Evolutionary conservation across 2,113 vertebrate genomes (phyloP).

Genomic region (Pipa parva): DNA sequence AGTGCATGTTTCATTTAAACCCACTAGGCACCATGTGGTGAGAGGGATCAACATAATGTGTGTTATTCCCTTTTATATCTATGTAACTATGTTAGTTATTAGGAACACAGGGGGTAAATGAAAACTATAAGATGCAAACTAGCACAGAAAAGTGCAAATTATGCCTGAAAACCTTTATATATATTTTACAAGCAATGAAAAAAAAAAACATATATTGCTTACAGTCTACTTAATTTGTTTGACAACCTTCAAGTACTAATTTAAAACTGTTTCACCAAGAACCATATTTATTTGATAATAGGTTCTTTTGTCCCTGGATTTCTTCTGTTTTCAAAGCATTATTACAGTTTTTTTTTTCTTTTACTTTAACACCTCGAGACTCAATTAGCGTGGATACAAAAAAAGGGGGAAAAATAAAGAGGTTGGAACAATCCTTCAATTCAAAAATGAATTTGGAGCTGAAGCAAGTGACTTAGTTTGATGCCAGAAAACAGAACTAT

Average conservation of each 20-base stretch:
- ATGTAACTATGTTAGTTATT: conserved; percentile 33
- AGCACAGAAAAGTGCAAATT: conserved; percentile 30
- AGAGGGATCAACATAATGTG: conserved; percentile 4
- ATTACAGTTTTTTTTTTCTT: conserved; percentile 56
- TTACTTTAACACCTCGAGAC: conserved; percentile 66
- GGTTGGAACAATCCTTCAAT: conserved; percentile 67
- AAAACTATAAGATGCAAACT: conserved; percentile 40
- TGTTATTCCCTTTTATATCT: conserved; percentile 10
- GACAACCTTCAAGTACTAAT: conserved; percentile 50
- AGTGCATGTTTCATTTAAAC: conserved; percentile 16
- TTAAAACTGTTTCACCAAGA: conserved; percentile 61
- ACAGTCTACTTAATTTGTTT: conserved; percentile 39
- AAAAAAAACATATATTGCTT: conserved; percentile 42
- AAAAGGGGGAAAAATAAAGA: conserved; percentile 28
- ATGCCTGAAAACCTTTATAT: conserved; percentile 22
- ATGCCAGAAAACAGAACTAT: conserved; percentile 68
- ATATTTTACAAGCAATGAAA: conserved; percentile 29
- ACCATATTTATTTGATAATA: conserved; percentile 56
- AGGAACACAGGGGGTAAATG: conserved; percentile 34
- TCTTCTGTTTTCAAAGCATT: conserved; percentile 67
- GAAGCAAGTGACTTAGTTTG: conserved; percentile 67
- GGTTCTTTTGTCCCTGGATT: conserved; percentile 60
- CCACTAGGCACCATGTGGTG: conserved; percentile 3
- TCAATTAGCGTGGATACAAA: conserved; percentile 63
- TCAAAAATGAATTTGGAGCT: conserved; percentile 77